Evolutionary conservation across 1,140 invertebrate genomes (phyloP).

Genomic region (Drosophila pseudoobscura): DNA sequence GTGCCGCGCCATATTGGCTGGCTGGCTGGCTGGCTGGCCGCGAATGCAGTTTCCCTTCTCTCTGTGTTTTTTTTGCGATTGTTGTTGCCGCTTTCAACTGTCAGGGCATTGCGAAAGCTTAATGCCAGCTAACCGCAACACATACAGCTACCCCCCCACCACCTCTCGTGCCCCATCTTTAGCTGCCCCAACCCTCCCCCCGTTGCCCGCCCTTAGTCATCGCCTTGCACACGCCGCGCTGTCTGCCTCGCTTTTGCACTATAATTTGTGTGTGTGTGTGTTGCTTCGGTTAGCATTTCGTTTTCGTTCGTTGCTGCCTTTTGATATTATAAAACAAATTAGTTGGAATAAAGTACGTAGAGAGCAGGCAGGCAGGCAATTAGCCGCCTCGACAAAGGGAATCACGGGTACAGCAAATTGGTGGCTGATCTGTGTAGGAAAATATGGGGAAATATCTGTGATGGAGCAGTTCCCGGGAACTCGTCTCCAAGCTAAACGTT

Average conservation of each 20-base stretch:
- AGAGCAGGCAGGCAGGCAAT: slow-evolving; percentile 32
- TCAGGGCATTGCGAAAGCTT: slow-evolving; percentile 72
- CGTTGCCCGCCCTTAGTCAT: slow-evolving; percentile 28
- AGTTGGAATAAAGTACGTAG: slow-evolving; percentile 57
- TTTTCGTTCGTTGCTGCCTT: slow-evolving; percentile 34
- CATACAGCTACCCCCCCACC: background rate
- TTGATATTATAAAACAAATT: slow-evolving; percentile 80
- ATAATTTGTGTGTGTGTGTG: slow-evolving; percentile 69
- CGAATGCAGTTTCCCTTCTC: slow-evolving; percentile 48
- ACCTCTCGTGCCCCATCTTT: background rate
- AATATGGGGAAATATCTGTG: too few relatives aligned
- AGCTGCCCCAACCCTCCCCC: background rate
- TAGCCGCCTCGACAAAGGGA: slow-evolving; percentile 60
- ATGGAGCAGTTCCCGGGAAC: background rate
- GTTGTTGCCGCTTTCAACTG: slow-evolving; percentile 52
- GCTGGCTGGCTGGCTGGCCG: slow-evolving; percentile 76
- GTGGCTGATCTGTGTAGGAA: too few relatives aligned
- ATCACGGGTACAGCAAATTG: background rate
- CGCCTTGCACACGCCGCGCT: slow-evolving; percentile 69
- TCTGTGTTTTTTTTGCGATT: slow-evolving; percentile 20
- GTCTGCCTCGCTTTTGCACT: slow-evolving; percentile 69
- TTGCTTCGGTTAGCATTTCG: slow-evolving; percentile 54
- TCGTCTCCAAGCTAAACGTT: slow-evolving; percentile 5
- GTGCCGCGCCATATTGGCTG: slow-evolving; percentile 76
- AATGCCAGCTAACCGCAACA: slow-evolving; percentile 67